Base-by-base conservation (phyloP, 2,888 invertebrate genomes). In the Plebejus melissa region DNA sequence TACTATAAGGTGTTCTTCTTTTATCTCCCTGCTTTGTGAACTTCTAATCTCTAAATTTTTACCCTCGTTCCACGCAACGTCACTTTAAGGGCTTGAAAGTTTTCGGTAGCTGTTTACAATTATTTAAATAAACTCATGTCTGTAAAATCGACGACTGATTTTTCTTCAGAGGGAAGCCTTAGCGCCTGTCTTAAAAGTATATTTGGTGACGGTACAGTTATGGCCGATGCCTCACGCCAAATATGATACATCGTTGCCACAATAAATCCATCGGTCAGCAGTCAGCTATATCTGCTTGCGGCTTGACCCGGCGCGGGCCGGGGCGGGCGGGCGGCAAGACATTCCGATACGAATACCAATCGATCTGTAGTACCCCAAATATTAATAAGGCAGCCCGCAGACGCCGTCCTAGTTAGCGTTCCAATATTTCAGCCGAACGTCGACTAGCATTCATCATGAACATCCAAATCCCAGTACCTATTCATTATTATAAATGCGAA, bases 271-370 rank as follows among this genome's bases (percentile, higher is more conserved):
- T 79, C 79, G 79, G 80, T 76, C 75, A 75, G 75, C 79, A 79
- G 80, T 76, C 75, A 75, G 75, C 76, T 80, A 80, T 76, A 83
- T 79, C 81, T 84, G 85, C 84, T 84, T 81, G 81, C 81, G 82
- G 85, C 82, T 84, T 83, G 84, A 80, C 82, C 82, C 77, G 78
- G 83, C 82, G 83, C 83, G 82, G 83, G 83, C 82, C 81, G 70
- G 69, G 79, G 79, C 46, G 46, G 46, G 9, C 46, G 46, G 46
- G 2, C 46, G 79, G 80, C 82, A 83, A 88, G 85, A 85, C 85
- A 85, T 77, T 77, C 77, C 22, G 78, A 81, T 80, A 82, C 80
- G 83, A 82, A 86, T 84, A 82, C 84, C 83, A 80, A 79, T 82
- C 80, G 80, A 79, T 71, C 76, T 74, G 72, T 74, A 32, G 32